phyloP scores from a whole-genome alignment of 2,113 vertebrate genomes.

The Hoplias malabaricus region DNA sequence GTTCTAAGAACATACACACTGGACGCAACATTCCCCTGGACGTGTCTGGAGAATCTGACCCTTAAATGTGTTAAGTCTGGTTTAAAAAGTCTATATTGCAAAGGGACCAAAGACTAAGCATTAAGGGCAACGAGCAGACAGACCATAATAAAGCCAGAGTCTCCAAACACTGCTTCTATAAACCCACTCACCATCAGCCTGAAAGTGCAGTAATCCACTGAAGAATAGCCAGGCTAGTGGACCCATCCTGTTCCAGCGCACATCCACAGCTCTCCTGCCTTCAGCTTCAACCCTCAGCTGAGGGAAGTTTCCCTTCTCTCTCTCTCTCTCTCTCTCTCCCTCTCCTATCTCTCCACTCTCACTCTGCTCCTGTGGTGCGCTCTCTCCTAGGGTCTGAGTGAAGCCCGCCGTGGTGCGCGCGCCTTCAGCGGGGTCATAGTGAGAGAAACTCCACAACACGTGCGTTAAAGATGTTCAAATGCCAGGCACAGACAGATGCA shows the following conservation, averaged over 20 bases:
- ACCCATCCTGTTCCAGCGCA: constrained; percentile 96
- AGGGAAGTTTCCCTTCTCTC: constrained; percentile 47
- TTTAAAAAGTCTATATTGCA: no score
- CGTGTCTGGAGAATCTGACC: no score
- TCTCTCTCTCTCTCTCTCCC: neutral
- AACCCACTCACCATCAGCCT: constrained; percentile 86
- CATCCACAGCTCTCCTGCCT: constrained; percentile 74
- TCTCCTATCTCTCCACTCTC: neutral
- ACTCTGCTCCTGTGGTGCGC: neutral
- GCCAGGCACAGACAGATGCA: no score
- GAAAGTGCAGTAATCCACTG: constrained; percentile 88
- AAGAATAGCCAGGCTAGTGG: constrained; percentile 87
- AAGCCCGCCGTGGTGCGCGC: constrained; percentile 17
- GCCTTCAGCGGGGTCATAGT: constrained; percentile 32
- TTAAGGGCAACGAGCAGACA: no score
- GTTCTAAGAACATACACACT: no score
- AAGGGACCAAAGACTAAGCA: no score
- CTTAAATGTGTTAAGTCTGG: no score
- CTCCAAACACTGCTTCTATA: neutral
- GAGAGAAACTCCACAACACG: neutral
- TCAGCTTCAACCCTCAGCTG: constrained; percentile 29
- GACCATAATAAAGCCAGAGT: no score
- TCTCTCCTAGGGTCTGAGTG: neutral
- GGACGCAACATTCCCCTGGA: no score
- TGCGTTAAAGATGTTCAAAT: no score